phyloP scores from a whole-genome alignment of 2,888 invertebrate species.

The Scotopteryx bipunctaria region DNA sequence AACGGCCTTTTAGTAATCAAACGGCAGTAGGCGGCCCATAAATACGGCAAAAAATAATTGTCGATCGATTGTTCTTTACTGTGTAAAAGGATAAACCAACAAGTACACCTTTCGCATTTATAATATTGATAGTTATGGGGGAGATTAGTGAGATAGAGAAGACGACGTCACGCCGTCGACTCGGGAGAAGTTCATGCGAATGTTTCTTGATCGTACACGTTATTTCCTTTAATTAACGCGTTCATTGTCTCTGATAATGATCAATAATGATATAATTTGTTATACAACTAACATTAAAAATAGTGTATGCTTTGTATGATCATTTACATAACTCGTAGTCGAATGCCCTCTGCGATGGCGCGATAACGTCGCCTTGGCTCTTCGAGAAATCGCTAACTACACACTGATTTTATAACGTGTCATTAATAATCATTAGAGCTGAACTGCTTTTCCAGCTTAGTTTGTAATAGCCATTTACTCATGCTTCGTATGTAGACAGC shows the following conservation, averaged over 20 bases:
- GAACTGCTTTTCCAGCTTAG: constrained; percentile 32
- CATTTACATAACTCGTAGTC: constrained; percentile 40
- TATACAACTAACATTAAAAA: constrained; percentile 43
- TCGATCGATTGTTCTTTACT: too few species aligned
- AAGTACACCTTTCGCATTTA: too few species aligned
- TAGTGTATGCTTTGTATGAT: constrained; percentile 23
- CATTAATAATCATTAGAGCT: constrained; percentile 40
- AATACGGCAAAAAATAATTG: too few species aligned
- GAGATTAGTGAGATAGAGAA: constrained; percentile 14
- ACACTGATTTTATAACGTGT: constrained; percentile 33
- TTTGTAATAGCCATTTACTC: constrained; percentile 7
- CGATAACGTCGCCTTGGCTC: constrained; percentile 35
- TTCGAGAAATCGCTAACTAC: constrained; percentile 34
- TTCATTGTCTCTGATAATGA: constrained; percentile 60
- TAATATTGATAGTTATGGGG: constrained; percentile 13
- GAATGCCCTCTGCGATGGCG: constrained; percentile 32
- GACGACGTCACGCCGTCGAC: constrained; percentile 31
- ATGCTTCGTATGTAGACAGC: constrained; percentile 11
- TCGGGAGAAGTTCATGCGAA: constrained; percentile 60
- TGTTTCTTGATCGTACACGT: constrained; percentile 49
- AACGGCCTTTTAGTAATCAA: too few species aligned
- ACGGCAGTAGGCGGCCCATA: too few species aligned
- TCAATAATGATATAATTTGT: constrained; percentile 64
- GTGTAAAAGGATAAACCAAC: too few species aligned
- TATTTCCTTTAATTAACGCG: constrained; percentile 58